Base-by-base conservation (phyloP, 2,888 invertebrate species). In the Petrolisthes manimaculis region DNA sequence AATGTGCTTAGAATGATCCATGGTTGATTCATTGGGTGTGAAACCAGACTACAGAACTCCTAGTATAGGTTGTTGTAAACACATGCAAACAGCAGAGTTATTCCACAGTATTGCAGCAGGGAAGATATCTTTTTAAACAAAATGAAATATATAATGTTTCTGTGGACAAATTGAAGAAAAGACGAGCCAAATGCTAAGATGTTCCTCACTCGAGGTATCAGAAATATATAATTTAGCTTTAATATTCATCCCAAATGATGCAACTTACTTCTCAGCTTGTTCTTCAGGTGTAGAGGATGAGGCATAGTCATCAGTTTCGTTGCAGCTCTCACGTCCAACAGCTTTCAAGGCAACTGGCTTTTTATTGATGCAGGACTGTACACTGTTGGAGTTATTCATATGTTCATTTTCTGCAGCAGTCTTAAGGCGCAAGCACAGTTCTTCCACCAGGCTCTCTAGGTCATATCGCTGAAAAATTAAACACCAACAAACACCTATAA, bases 211-310 rank as follows among this genome's bases (percentile, higher is more conserved):
- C 8, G 3, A 74, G 8, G 21, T n/a, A 74, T 37, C 37, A 37
- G 37, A 37, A 37, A 37, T 37, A 37, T 37, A 37, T 37, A 37
- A 37, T 37, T 37, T 37, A 37, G 37, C 37, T n/a, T 67, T 67
- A 67, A 67, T 18, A 67, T 18, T 18, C 67, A 24, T 21, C 0
- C 8, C 0, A 78, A 12, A 24, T 12, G 21, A 8, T 24, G 21
- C 24, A 24, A 74, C 89, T 90, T 92, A 93, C 93, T 92, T 93
- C 92, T 93, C 92, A 82, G 93, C 93, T 90, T 93, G 92, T 89
- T 93, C 93, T 83, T 92, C 88, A 6, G 88, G 88, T 61, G 88
- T 88, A 14, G 88, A 88, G n/a, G 88, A 84, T n/a, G 88, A 88
- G n/a, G 88, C 81, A 51, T 84, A 88, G 18, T 88, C 88, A 18